Conservation (phyloP, 2,797 vertebrate species). For the Hipposideros larvatus region DNA sequence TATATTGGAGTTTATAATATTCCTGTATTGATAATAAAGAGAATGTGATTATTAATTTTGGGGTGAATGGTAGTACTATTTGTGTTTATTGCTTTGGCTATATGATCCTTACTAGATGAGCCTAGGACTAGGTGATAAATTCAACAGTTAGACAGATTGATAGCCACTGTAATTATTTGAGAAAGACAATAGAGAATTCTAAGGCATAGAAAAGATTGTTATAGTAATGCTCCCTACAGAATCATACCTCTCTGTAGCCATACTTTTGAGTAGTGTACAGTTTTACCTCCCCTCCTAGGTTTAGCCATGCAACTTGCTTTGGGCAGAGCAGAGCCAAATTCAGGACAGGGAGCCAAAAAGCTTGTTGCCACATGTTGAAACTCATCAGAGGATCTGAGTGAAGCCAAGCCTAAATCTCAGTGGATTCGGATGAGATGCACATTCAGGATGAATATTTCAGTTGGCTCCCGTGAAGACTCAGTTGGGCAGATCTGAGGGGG, state of each 20-base stretch:
- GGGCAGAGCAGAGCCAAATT: background rate
- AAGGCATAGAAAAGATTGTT: background rate
- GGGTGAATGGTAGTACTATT: background rate
- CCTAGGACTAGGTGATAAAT: conserved; percentile 26
- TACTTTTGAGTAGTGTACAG: background rate
- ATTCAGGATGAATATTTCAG: background rate
- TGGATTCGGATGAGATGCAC: background rate
- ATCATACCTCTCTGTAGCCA: background rate
- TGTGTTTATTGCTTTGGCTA: background rate
- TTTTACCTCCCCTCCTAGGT: background rate
- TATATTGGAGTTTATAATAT: background rate
- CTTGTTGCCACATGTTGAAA: background rate
- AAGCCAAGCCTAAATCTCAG: background rate
- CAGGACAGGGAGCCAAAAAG: background rate
- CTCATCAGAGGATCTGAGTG: background rate
- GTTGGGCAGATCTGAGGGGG: background rate
- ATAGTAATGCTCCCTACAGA: background rate
- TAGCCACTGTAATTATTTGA: background rate
- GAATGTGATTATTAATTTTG: background rate
- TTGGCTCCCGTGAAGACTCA: background rate
- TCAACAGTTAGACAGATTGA: background rate
- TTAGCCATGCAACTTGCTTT: background rate
- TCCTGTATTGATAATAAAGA: background rate
- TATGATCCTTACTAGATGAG: background rate
- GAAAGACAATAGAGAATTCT: background rate